phyloP scores from a whole-genome alignment of 2,888 invertebrate species.

The Calameuta pallipes region DNA sequence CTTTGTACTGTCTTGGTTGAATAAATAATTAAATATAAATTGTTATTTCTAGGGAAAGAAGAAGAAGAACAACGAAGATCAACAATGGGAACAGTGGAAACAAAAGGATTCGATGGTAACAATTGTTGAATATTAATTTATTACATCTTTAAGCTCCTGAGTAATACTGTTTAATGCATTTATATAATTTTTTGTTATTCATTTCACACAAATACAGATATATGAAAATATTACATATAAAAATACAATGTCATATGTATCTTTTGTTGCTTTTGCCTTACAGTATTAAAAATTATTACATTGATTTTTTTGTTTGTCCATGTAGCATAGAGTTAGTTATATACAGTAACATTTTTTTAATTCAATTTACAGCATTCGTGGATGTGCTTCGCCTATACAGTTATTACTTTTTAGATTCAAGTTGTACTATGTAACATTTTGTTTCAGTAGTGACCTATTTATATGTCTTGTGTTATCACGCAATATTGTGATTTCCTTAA shows the following conservation, averaged over 20 bases:
- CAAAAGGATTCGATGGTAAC: constrained; percentile 77
- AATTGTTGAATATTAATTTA: background rate
- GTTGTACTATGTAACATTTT: constrained; percentile 18
- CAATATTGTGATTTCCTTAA: constrained; percentile 38
- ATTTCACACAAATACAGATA: background rate
- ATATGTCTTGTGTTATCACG: constrained; percentile 37
- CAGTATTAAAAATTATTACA: background rate
- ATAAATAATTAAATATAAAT: background rate
- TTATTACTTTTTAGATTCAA: background rate
- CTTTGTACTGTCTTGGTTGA: constrained; percentile 10
- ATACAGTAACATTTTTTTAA: background rate
- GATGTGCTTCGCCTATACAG: background rate
- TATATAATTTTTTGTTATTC: background rate
- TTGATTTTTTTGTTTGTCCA: background rate
- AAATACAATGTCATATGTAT: background rate
- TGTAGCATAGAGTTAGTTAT: background rate
- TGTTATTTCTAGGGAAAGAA: constrained; percentile 59
- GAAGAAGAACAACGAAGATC: constrained; percentile 68
- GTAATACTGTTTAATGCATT: background rate
- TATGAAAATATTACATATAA: background rate
- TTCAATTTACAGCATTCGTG: background rate
- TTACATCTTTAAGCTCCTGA: background rate
- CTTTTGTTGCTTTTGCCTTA: background rate
- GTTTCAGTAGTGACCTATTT: constrained; percentile 37
- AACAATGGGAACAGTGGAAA: constrained; percentile 82